These are phyloP conservation scores for Callocephalon fimbriatum DNA, from an alignment of 2,113 vertebrate species.

Conservation along the genomic window DNA sequence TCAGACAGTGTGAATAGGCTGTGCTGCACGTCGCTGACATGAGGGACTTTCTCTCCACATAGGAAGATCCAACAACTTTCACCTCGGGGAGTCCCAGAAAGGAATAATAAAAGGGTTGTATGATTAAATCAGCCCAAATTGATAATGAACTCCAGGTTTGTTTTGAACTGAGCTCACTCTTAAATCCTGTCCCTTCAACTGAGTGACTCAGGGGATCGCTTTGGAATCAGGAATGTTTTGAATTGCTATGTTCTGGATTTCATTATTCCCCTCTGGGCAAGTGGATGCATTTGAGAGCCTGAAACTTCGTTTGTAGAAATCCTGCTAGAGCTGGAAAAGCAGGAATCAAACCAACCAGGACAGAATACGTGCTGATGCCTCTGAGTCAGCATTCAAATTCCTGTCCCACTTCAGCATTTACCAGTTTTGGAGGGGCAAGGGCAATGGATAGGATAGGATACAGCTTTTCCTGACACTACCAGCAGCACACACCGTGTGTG, in stretches of 20 bases:
- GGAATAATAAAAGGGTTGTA: neutral
- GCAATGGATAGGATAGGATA: neutral
- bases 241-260: conserved; percentile 45
- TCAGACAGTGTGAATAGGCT: neutral
- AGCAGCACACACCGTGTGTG: neutral
- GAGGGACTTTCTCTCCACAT: neutral
- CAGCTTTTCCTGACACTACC: neutral
- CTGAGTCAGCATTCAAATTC: conserved; percentile 2
- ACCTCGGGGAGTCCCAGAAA: neutral
- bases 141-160: conserved; percentile 56
- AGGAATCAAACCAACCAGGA: conserved; percentile 15
- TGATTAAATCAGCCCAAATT: conserved; percentile 2
- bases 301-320: conserved; percentile 31
- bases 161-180: conserved; percentile 44
- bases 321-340: conserved; percentile 34
- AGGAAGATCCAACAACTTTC: neutral
- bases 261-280: conserved; percentile 47
- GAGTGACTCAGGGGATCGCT: neutral
- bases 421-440: neutral
- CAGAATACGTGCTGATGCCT: neutral
- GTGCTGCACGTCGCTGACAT: neutral
- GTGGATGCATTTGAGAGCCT: conserved; percentile 13
- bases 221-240: conserved; percentile 8
- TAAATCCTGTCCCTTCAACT: neutral
- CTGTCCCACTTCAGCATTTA: neutral